A percentile compares a stretch with the other conserved stretches of the same genome.
Conservation (phyloP, 2,113 vertebrate species). For the Grallaria varia region DNA sequence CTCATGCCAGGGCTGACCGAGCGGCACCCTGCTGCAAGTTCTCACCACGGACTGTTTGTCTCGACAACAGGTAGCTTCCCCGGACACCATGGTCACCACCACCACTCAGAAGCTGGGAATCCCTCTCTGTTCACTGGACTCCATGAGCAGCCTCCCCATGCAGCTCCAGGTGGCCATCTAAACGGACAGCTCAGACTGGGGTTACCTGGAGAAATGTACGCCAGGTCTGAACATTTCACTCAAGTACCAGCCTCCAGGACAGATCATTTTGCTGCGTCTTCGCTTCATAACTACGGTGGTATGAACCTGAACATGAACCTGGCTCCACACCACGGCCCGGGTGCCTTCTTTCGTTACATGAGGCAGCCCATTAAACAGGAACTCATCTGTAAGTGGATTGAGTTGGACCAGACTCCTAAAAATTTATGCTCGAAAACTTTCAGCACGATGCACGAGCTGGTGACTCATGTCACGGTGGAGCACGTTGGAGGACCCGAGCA, state of each 20-base stretch:
- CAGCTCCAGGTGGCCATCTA: conserved; percentile 91
- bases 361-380: conserved; percentile 98
- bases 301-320: conserved; percentile 93
- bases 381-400: conserved; percentile 98
- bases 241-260: conserved; percentile 90
- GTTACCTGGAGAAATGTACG: conserved; percentile 98
- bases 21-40: conserved; percentile 81
- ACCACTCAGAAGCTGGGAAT: conserved; percentile 86
- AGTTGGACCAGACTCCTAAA: conserved; percentile 84
- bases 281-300: conserved; percentile 88
- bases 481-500: conserved; percentile 98
- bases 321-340: conserved; percentile 87
- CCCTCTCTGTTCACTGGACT: conserved; percentile 91
- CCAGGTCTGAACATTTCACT: conserved; percentile 92
- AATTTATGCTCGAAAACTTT: conserved; percentile 97
- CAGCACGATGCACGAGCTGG: conserved; percentile 98
- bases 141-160: conserved; percentile 87
- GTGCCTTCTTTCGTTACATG: conserved; percentile 99
- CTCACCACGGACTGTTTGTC: conserved; percentile 97
- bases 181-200: conserved; percentile 97
- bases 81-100: conserved; percentile 93
- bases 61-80: conserved; percentile 99
- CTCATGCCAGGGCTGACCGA: conserved; percentile 85
- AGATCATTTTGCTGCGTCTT: conserved; percentile 88
- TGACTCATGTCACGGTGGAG: conserved; percentile 96